phyloP scores from a whole-genome alignment of 2,113 vertebrate genomes.

The Salvelinus namaycush region DNA sequence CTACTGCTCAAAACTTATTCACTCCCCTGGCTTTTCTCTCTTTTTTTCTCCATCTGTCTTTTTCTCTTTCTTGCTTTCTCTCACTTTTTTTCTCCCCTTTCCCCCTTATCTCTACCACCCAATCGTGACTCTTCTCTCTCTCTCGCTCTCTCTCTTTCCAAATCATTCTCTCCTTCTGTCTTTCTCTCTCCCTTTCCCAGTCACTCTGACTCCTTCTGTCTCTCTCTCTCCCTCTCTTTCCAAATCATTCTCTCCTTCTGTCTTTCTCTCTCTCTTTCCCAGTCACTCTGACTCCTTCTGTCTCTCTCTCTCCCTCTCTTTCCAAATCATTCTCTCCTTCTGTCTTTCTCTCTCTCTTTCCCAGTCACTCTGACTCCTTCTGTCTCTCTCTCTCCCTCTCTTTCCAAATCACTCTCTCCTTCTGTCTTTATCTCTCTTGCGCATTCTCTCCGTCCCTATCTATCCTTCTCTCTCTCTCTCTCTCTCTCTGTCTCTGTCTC shows the following conservation, averaged over 20 bases:
- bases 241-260: not conserved
- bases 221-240: not conserved
- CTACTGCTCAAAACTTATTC: too few species aligned
- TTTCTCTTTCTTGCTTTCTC: conserved; percentile 7
- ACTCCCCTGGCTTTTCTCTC: not conserved
- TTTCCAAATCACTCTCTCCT: not conserved
- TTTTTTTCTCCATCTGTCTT: conserved; percentile 3
- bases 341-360: not conserved
- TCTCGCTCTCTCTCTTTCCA: conserved; percentile 6
- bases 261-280: not conserved
- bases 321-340: too few species aligned
- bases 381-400: not conserved
- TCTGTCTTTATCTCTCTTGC: too few species aligned
- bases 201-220: not conserved
- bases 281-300: not conserved
- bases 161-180: not conserved
- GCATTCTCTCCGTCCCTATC: too few species aligned
- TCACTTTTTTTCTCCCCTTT: conserved; percentile 13
- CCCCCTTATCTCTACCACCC: conserved; percentile 11
- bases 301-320: too few species aligned
- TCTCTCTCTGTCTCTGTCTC: too few species aligned
- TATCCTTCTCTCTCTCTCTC: too few species aligned
- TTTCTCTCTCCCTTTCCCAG: not conserved
- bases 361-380: not conserved
- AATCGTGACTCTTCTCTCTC: not conserved